These are phyloP conservation scores for Scatophagus argus DNA, from an alignment of 2,113 vertebrate species.

Conservation along the genomic window DNA sequence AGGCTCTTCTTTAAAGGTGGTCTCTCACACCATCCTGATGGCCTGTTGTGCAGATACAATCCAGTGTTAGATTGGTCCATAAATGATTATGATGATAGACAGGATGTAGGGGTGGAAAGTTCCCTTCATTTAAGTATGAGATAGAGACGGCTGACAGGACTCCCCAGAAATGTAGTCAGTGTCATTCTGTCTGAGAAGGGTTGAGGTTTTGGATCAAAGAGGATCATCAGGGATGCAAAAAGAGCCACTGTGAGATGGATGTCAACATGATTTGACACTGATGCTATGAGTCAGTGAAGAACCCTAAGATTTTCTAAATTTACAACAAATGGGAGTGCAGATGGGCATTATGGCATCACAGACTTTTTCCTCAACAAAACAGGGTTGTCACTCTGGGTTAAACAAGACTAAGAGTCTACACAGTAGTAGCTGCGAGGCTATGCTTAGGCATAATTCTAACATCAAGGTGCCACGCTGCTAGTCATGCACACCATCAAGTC, in stretches of 20 bases:
- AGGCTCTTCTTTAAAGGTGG: slow-evolving; percentile 71
- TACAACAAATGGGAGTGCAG: slow-evolving; percentile 28
- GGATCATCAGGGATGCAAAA: slow-evolving; percentile 43
- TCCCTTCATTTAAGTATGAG: slow-evolving; percentile 30
- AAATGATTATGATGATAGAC: slow-evolving; percentile 61
- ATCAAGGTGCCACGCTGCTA: not conserved
- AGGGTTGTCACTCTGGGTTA: slow-evolving; percentile 1
- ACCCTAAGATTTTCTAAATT: slow-evolving; percentile 22
- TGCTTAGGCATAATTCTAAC: not conserved
- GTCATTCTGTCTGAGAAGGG: slow-evolving; percentile 54
- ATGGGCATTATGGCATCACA: not conserved
- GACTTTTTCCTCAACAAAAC: slow-evolving; percentile 17
- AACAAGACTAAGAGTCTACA: not conserved
- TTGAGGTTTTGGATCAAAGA: slow-evolving; percentile 46
- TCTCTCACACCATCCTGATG: slow-evolving; percentile 30
- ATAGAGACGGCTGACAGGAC: slow-evolving; percentile 65
- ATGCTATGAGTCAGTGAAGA: slow-evolving; percentile 1
- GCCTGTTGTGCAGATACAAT: slow-evolving; percentile 66
- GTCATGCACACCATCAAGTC: too few relatives aligned
- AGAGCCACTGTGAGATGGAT: slow-evolving; percentile 38
- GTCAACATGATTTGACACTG: slow-evolving; percentile 47
- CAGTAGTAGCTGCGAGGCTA: not conserved
- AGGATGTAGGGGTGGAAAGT: slow-evolving; percentile 42
- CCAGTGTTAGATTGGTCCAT: slow-evolving; percentile 63
- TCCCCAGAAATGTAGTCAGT: slow-evolving; percentile 64